phyloP scores from a whole-genome alignment of 2,797 vertebrate species.

The Acrocephalus scirpaceus region DNA sequence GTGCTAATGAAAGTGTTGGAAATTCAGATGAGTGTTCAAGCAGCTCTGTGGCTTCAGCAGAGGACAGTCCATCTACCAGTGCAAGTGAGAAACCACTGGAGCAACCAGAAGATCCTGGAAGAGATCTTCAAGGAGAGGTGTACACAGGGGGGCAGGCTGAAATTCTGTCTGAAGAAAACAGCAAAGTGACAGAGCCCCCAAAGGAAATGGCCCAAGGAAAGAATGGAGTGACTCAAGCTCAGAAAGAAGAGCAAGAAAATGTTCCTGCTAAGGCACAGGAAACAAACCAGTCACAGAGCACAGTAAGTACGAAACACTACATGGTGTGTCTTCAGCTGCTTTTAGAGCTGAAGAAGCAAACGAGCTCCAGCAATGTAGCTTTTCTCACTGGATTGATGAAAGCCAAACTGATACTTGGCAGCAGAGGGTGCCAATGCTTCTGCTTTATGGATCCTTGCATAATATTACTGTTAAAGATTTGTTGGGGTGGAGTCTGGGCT shows the following conservation, averaged over 20 bases:
- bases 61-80: not conserved
- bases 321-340: not conserved
- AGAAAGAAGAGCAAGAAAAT: not conserved
- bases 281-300: not conserved
- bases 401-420: not conserved
- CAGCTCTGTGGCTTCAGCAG: not conserved
- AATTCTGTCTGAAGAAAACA: not conserved
- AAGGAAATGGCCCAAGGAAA: constrained; percentile 4
- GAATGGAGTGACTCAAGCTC: not conserved
- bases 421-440: not conserved
- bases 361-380: not conserved
- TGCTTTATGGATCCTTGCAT: not conserved
- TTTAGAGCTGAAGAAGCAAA: not conserved
- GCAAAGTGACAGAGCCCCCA: not conserved
- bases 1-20: not conserved
- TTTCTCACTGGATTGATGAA: not conserved
- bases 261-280: not conserved
- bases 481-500: not conserved
- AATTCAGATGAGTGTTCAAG: not conserved
- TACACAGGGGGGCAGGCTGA: not conserved
- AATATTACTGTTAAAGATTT: not conserved
- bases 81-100: not conserved
- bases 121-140: not conserved
- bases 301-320: constrained; percentile 50
- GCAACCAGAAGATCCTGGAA: not conserved